Evolutionary conservation across 2,113 vertebrate species (phyloP).

Genomic region (Emydura subglobosa): DNA sequence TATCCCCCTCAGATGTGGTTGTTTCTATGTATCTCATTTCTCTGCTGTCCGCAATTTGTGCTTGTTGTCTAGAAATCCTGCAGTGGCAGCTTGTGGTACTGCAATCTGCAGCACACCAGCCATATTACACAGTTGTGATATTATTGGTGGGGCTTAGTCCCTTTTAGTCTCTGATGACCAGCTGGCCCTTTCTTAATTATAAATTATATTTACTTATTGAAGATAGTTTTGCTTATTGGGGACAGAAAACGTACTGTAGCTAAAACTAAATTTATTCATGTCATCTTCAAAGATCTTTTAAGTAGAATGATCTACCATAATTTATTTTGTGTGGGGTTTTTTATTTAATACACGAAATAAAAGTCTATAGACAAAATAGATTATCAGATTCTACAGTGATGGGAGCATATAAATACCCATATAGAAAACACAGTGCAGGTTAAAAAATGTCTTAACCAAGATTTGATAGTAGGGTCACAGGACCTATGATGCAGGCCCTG

Average conservation of each 20-base stretch:
- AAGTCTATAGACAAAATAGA: background rate
- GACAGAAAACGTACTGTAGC: background rate
- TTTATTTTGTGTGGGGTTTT: background rate
- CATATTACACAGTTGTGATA: background rate
- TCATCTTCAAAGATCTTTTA: background rate
- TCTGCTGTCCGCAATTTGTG: no score
- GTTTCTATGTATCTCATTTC: no score
- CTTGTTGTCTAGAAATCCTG: slow-evolving; percentile 32
- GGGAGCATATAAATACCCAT: background rate
- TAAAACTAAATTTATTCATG: background rate
- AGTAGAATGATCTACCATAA: background rate
- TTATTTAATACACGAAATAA: background rate
- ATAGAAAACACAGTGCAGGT: background rate
- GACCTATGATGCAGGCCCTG: background rate
- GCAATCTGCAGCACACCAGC: background rate
- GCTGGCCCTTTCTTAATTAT: background rate
- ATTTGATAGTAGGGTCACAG: background rate
- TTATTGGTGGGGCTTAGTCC: background rate
- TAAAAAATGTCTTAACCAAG: background rate
- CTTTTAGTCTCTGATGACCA: background rate
- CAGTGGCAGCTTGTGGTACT: slow-evolving; percentile 32
- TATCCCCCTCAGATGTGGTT: no score
- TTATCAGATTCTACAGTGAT: background rate
- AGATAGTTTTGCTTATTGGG: background rate
- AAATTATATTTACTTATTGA: no score